Percentiles rank a stretch among this genome's conserved stretches.
phyloP scores from a whole-genome alignment of 2,113 vertebrate genomes.

The Oreochromis spilurus region DNA sequence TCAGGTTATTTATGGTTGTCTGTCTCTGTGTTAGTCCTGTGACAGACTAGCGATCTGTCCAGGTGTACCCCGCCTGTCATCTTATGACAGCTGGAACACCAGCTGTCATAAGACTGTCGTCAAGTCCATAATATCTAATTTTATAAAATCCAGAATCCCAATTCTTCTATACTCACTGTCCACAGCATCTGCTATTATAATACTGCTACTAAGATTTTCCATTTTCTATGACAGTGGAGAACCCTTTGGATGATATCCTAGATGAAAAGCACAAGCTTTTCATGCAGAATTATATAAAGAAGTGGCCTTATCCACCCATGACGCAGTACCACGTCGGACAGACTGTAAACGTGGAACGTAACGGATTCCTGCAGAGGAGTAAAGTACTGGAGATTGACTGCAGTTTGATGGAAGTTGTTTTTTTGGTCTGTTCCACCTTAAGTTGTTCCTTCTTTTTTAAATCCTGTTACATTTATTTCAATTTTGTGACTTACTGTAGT shows the following conservation, averaged over 20 bases:
- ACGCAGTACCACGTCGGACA: slow-evolving; percentile 79
- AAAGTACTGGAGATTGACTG: slow-evolving; percentile 78
- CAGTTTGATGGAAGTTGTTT: slow-evolving; percentile 85
- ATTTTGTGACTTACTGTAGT: background rate
- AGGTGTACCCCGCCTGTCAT: background rate
- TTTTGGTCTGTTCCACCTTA: slow-evolving; percentile 38
- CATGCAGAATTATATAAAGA: slow-evolving; percentile 79
- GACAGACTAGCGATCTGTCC: background rate
- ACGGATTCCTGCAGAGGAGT: slow-evolving; percentile 80
- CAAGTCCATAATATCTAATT: background rate
- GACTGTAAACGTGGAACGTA: slow-evolving; percentile 76
- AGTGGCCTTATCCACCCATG: slow-evolving; percentile 82
- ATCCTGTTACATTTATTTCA: background rate
- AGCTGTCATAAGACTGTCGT: background rate
- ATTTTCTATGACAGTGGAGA: slow-evolving; percentile 67
- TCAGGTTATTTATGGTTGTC: background rate
- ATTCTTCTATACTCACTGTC: background rate
- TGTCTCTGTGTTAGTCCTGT: background rate
- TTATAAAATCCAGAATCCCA: background rate
- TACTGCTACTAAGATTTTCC: background rate
- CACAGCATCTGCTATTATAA: background rate
- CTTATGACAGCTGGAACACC: background rate
- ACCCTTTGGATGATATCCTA: slow-evolving; percentile 83
- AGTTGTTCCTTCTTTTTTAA: background rate
- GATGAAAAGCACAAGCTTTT: slow-evolving; percentile 77